Percentiles rank a stretch among this genome's conserved stretches.
Conservation (phyloP, 2,113 vertebrate species). For the Callionymus lyra region DNA sequence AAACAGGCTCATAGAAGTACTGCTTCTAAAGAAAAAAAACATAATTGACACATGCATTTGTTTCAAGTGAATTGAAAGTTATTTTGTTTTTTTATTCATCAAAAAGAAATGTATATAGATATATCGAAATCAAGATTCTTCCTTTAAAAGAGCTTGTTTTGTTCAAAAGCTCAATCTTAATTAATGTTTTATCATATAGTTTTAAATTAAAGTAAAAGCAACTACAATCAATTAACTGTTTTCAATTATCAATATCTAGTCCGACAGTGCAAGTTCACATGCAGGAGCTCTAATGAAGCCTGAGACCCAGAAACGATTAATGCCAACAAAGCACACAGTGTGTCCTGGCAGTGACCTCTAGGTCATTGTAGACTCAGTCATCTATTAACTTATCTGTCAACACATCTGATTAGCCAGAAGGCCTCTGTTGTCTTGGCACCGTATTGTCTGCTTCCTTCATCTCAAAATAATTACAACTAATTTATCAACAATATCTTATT, state of each 20-base stretch:
- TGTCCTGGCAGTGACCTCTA: conserved; percentile 14
- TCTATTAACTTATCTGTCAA: conserved; percentile 50
- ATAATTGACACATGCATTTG: too few relatives aligned
- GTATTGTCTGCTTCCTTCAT: conserved; percentile 12
- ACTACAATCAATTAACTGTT: not conserved
- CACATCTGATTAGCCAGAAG: conserved; percentile 13
- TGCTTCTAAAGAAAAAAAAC: too few relatives aligned
- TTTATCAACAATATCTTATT: too few relatives aligned
- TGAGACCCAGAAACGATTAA: conserved; percentile 9
- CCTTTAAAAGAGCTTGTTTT: too few relatives aligned
- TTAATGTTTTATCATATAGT: too few relatives aligned
- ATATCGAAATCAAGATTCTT: too few relatives aligned
- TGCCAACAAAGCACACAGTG: not conserved
- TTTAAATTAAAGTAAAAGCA: too few relatives aligned
- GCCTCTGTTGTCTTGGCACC: conserved; percentile 14
- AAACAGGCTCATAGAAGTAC: too few relatives aligned
- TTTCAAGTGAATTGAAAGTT: too few relatives aligned
- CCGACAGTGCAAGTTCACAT: not conserved
- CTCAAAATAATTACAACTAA: not conserved
- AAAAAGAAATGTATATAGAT: too few relatives aligned
- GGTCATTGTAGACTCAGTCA: conserved; percentile 28
- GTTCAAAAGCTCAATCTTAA: too few relatives aligned
- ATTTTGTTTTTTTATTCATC: too few relatives aligned
- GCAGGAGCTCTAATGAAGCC: conserved; percentile 3
- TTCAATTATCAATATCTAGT: conserved; percentile 10